Evolutionary conservation across 2,797 vertebrate species (phyloP), one percentile per base, ranked within the genome.

Genomic region (Distichodus sexfasciatus): DNA sequence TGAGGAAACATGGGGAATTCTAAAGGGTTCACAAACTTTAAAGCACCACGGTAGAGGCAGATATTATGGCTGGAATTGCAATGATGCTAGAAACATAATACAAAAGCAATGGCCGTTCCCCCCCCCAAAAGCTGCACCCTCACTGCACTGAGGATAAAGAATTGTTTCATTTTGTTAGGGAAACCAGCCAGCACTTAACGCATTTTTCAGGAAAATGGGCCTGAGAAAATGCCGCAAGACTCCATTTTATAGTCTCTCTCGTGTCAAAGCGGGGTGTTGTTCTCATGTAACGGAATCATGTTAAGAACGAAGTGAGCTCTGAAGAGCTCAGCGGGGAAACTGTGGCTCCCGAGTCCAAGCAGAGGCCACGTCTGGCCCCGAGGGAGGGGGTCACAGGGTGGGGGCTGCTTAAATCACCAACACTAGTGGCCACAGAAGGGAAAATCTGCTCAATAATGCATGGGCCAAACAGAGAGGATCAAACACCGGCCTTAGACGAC

Each of bases 371-470:
- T 41, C 33, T 33, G 26, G 43, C 33, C 12, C 58, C 50, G 35
- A 3, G 55, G 40, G 44, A 44, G 48, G 36, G 24, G 14, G 41
- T 24, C 48, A 66, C 31, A 46, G 19, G 65, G 12, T 62, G 59
- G 33, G 44, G 31, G 33, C 59, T 21, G 14, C 51, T 69, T 59
- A 58, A 62, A 38, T 69, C 21, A 58, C 50, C 66, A 50, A 35
- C 1, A n/a, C 41, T 60, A 66, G 6, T 38, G 63, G 60, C 55
- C 35, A 41, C 46, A 26, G 46, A 51, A 40, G 29, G 31, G 14
- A 46, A 64, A 43, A 54, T 46, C 38, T 72, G 31, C 65, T 76
- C 23, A 73, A 73, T 73, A 73, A 70, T 64, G 38, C 66, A 75
- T 69, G 15, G 51, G 10, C 7, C 23, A 67, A 62, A 51, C 29